Conservation (phyloP, 2,888 invertebrate genomes). For the Drosophila neonasuta region DNA sequence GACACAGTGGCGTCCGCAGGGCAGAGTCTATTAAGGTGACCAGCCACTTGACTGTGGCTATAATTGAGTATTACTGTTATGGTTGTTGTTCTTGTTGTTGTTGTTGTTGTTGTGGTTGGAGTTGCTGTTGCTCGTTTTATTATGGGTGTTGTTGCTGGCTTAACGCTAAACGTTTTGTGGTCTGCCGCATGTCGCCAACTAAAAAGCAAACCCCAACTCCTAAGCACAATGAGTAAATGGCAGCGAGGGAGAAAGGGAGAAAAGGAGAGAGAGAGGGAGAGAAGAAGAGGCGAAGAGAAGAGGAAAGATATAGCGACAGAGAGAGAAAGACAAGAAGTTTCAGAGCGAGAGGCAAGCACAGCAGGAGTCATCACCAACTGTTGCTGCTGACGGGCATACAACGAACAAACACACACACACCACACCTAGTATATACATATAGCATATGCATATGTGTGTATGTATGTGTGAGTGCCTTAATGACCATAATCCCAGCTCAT, state of each 20-base stretch:
- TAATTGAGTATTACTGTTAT: constrained; percentile 51
- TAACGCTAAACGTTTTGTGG: constrained; percentile 63
- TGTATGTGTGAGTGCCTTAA: constrained; percentile 45
- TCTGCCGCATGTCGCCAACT: constrained; percentile 37
- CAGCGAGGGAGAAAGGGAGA: background rate
- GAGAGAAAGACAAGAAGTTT: background rate
- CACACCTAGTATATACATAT: background rate
- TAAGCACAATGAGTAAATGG: constrained; percentile 4
- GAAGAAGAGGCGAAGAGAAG: background rate
- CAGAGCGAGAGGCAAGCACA: background rate
- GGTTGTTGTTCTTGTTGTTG: constrained; percentile 12
- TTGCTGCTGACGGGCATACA: constrained; percentile 45
- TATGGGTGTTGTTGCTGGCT: constrained; percentile 34
- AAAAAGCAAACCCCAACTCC: background rate
- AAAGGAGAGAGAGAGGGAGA: background rate
- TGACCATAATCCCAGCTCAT: constrained; percentile 68
- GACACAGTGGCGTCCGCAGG: constrained; percentile 12
- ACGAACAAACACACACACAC: background rate
- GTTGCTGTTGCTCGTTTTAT: constrained; percentile 23
- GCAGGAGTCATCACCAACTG: constrained; percentile 47
- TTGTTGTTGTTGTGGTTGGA: constrained; percentile 24
- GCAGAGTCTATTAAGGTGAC: constrained; percentile 38
- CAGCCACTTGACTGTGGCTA: constrained; percentile 48
- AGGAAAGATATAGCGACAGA: background rate
- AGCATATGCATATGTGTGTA: constrained; percentile 9